Percentiles rank a stretch among this genome's conserved stretches.
Evolutionary conservation across 1,140 invertebrate genomes (phyloP).

Genomic region (Papilio polytes): DNA sequence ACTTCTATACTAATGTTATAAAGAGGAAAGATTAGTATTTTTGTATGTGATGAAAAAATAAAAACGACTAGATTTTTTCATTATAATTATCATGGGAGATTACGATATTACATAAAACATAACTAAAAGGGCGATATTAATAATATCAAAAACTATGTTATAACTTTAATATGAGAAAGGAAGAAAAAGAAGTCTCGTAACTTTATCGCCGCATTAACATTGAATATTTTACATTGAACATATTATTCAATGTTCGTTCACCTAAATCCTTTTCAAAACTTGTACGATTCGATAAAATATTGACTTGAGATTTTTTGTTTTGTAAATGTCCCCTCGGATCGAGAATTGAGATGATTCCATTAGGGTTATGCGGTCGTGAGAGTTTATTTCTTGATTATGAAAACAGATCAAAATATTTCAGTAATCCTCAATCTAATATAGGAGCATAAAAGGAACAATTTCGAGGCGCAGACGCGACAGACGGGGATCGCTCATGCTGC

Average conservation of each 20-base stretch:
- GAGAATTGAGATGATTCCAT: neutral
- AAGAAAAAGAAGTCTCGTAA: neutral
- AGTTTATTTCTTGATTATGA: slow-evolving; percentile 17
- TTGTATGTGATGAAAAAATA: neutral
- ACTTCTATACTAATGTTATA: too few species aligned
- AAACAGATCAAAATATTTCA: slow-evolving; percentile 19
- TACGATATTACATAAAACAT: too few species aligned
- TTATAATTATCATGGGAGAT: too few species aligned
- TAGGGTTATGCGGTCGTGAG: neutral
- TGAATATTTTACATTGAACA: too few species aligned
- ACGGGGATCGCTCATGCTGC: slow-evolving; percentile 49
- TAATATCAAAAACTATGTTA: too few species aligned
- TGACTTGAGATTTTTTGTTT: neutral
- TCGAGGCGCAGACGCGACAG: slow-evolving; percentile 48
- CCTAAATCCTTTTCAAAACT: neutral
- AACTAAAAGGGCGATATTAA: too few species aligned
- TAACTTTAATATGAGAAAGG: too few species aligned
- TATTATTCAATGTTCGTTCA: neutral
- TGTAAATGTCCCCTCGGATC: neutral
- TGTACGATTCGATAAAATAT: neutral
- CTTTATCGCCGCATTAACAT: too few species aligned
- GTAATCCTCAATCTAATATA: slow-evolving; percentile 19
- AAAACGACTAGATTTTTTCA: neutral
- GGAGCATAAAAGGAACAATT: slow-evolving; percentile 32
- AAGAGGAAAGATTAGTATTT: neutral